Conservation (phyloP, 2,797 vertebrate genomes). For the Clarias platycephalus region DNA sequence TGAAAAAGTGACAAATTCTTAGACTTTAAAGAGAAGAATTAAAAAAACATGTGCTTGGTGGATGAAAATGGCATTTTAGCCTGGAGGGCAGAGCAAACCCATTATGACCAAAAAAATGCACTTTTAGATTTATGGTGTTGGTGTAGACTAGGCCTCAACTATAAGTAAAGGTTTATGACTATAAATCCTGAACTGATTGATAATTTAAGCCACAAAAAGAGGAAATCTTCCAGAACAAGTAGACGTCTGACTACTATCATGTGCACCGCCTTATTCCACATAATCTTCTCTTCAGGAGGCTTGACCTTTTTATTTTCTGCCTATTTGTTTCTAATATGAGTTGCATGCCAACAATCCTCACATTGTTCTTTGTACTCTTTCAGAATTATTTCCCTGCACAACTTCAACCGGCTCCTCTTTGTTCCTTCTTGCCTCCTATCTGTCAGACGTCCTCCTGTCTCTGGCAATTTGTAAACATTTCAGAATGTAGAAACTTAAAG, state of each 20-base stretch:
- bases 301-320: not conserved
- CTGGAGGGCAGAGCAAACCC: not conserved
- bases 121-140: not conserved
- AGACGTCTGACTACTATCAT: not conserved
- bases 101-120: not conserved
- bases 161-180: not conserved
- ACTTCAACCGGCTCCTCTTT: conserved; percentile 7
- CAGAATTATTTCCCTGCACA: not conserved
- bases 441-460: conserved; percentile 22
- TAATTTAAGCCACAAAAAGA: not conserved
- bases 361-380: not conserved
- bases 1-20: not conserved
- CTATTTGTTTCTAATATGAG: not conserved
- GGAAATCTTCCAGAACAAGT: too few species aligned
- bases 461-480: conserved; percentile 26
- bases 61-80: not conserved
- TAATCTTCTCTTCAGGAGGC: not conserved
- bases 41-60: not conserved
- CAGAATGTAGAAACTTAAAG: conserved; percentile 35
- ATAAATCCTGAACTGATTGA: not conserved
- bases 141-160: not conserved
- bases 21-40: not conserved
- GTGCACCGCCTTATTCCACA: not conserved
- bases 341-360: not conserved
- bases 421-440: conserved; percentile 22